Evolutionary conservation across 2,888 invertebrate genomes (phyloP), one percentile per base, ranked within the genome.

Genomic region (Elysia crispata): DNA sequence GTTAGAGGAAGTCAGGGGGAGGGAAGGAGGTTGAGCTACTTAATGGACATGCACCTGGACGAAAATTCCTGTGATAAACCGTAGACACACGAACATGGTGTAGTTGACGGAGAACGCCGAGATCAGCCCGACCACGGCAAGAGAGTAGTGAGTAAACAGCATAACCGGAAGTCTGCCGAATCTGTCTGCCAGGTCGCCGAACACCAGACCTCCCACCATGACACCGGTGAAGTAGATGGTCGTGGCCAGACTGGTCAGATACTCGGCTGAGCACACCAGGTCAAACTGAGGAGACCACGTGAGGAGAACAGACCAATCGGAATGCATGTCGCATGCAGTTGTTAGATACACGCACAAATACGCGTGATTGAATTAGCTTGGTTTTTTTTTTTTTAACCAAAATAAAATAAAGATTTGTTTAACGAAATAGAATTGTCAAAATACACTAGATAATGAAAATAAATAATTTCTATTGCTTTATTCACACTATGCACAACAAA

Each of bases 171-270:
- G 85, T 3, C 89, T 85, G 13, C 89, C 89, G 33, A 86, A 84
- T 25, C 64, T 57, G 80, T 89, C 89, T 0, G 88, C 86, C 70
- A 89, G 83, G 18, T 85, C 83, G 41, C 89, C 88, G 67, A 88
- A 87, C 33, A 89, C 33, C 11, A 88, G 77, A 1, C 89, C 89
- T 11, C 89, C 89, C 15, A 86, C 30, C 88, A 88, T 89, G 20
- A 89, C 89, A 1, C 89, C 89, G 5, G 82, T 62, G 77, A 89
- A 89, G 81, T 89, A 89, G 50, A 88, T 85, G 23, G 87, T 88
- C 13, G 85, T 88, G n/a, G 88, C 85, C 80, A 87, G 82, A 28
- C 79, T 84, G 13, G 81, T 76, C 54, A 88, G 79, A 78, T 85
- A 80, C 23, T 76, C 69, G 49, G 81, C 69, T 60, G 84, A 84